phyloP scores from a whole-genome alignment of 2,113 vertebrate species.

The Polypterus bichir region DNA sequence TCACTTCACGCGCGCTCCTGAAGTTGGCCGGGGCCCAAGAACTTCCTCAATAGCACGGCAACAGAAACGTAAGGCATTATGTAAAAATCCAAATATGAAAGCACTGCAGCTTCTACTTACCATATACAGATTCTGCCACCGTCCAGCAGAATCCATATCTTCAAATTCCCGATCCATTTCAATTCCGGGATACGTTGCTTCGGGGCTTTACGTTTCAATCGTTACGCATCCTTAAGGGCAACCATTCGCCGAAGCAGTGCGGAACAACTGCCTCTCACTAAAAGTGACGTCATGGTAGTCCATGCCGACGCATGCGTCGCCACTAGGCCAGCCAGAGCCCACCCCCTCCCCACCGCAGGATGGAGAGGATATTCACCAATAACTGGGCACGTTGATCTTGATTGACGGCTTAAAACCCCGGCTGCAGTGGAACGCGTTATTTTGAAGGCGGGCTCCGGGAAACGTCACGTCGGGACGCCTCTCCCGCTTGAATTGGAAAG shows the following conservation, averaged over 20 bases:
- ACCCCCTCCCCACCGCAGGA: background rate
- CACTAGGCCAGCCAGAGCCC: background rate
- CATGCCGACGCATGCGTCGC: background rate
- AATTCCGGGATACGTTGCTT: slow-evolving; percentile 2
- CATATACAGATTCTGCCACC: slow-evolving; percentile 78
- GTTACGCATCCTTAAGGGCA: slow-evolving; percentile 11
- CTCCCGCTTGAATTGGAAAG: no score
- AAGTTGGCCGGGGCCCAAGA: slow-evolving; percentile 9
- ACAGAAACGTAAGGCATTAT: background rate
- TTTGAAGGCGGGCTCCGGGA: no score
- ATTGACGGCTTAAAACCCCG: no score
- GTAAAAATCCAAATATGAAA: slow-evolving; percentile 33
- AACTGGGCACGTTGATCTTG: no score
- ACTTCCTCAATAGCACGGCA: slow-evolving; percentile 5
- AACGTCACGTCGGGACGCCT: no score
- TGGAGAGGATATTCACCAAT: no score
- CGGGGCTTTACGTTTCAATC: slow-evolving; percentile 1
- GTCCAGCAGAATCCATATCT: slow-evolving; percentile 62
- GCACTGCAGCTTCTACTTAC: slow-evolving; percentile 49
- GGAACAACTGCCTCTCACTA: slow-evolving; percentile 4
- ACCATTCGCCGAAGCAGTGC: slow-evolving; percentile 29
- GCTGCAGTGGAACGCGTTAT: no score
- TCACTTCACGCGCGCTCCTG: slow-evolving; percentile 1
- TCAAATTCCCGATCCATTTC: slow-evolving; percentile 68
- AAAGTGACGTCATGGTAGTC: background rate